Evolutionary conservation across 2,888 invertebrate genomes (phyloP).

Genomic region (Barypeithes pellucidus): DNA sequence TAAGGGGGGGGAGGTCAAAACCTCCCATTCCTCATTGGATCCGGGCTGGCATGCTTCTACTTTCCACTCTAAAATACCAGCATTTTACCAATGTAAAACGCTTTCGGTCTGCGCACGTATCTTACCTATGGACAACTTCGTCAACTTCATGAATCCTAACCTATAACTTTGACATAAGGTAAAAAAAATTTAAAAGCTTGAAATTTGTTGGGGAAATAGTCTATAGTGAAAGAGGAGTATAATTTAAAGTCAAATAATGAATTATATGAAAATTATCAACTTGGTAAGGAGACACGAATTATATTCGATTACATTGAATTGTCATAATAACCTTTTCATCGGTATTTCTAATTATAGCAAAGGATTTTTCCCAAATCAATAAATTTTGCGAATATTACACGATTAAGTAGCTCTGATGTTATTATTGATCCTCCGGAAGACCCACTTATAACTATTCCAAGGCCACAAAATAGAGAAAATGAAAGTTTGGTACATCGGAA

Average conservation of each 20-base stretch:
- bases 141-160: background rate
- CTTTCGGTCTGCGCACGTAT: background rate
- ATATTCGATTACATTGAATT: no score
- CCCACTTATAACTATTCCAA: slow-evolving; percentile 61
- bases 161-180: background rate
- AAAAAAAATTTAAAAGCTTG: background rate
- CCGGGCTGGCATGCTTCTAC: no score
- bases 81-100: no score
- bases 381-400: background rate
- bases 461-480: slow-evolving; percentile 61
- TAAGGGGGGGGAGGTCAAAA: no score
- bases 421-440: slow-evolving; percentile 65
- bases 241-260: slow-evolving; percentile 26
- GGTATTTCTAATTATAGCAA: slow-evolving; percentile 12
- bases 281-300: slow-evolving; percentile 11
- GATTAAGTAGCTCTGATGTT: slow-evolving; percentile 42
- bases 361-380: slow-evolving; percentile 1
- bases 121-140: no score
- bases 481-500: slow-evolving; percentile 64
- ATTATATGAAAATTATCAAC: slow-evolving; percentile 23
- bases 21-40: no score
- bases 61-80: no score
- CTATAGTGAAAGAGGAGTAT: background rate
- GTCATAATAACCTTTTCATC: background rate
- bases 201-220: background rate